These are phyloP conservation scores for Leptinotarsa rubiginosa DNA, from an alignment of 2,888 invertebrate genomes.

Conservation along the genomic window DNA sequence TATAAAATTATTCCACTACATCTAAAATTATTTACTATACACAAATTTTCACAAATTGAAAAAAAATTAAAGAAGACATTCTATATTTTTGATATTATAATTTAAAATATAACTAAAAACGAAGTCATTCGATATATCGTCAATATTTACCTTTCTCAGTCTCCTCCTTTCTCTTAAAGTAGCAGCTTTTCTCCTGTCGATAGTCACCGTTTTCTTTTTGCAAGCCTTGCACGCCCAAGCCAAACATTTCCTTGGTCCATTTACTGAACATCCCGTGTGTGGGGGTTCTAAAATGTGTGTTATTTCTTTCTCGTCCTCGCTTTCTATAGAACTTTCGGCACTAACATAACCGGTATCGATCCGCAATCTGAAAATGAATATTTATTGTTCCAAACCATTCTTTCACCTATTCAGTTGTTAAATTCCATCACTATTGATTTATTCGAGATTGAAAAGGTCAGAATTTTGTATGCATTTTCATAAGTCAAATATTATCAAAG, in stretches of 20 bases:
- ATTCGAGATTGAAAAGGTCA: no score
- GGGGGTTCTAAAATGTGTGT: conserved; percentile 64
- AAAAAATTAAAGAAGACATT: no score
- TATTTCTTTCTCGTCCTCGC: conserved; percentile 61
- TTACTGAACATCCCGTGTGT: conserved; percentile 57
- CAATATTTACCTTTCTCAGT: conserved; percentile 82
- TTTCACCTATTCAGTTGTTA: no score
- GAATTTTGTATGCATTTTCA: no score
- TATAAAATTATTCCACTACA: no score
- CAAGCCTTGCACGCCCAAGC: conserved; percentile 98
- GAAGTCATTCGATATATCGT: no score
- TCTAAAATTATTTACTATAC: neutral
- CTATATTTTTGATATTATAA: no score
- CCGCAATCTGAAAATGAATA: conserved; percentile 44
- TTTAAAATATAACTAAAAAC: no score
- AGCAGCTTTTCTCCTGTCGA: conserved; percentile 96
- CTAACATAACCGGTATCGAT: conserved; percentile 62
- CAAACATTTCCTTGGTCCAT: conserved; percentile 79
- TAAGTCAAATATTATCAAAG: no score
- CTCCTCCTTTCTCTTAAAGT: conserved; percentile 93
- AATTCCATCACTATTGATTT: no score
- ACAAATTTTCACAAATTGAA: no score
- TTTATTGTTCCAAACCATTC: neutral
- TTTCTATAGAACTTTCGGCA: conserved; percentile 62
- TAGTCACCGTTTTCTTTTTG: conserved; percentile 94